Evolutionary conservation across 2,888 invertebrate species (phyloP), one percentile per base, ranked within the genome.

Genomic region (Plebejus anna): DNA sequence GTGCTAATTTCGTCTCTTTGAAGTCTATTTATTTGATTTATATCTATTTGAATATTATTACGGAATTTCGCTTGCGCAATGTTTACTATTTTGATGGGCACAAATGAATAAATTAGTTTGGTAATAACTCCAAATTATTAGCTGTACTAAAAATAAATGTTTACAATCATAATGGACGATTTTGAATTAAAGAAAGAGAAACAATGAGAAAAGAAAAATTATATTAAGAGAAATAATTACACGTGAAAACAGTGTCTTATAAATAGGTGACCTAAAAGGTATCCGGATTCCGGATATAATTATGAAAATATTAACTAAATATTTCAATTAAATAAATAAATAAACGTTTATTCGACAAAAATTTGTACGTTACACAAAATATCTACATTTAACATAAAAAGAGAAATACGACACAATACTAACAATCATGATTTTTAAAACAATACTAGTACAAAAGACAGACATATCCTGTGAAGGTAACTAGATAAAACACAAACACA

Each of bases 11-110:
- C 42, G 61, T 72, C 59, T 72, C 47, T 59, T 22, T 36, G 28
- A 57, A 55, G 61, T 72, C 59, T 59, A 59, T 73, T 73, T 47
- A 57, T 71, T 59, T 42, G 28, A 59, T 76, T 32, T 76, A 59
- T 76, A n/a, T 76, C 72, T 6, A n/a, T 71, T 59, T 72, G 71
- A 59, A 76, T 70, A 75, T 28, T 51, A 75, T 32, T 75, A 70
- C 36, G 75, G 75, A 75, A 66, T 42, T 47, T 36, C 75, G 61
- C 38, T 75, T 66, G 32, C 61, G 66, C 28, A 61, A n/a, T 51
- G 4, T 75, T 75, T 66, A 36, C 22, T 36, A 16, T 66, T 66
- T 66, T 28, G 32, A 66, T 66, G 9, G 61, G 11, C 28, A 28
- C 9, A 36, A 36, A 66, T 66, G 32, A 36, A 66, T 4, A 11